Base-by-base conservation (phyloP, 2,797 vertebrate genomes). In the Amazona finschi region DNA sequence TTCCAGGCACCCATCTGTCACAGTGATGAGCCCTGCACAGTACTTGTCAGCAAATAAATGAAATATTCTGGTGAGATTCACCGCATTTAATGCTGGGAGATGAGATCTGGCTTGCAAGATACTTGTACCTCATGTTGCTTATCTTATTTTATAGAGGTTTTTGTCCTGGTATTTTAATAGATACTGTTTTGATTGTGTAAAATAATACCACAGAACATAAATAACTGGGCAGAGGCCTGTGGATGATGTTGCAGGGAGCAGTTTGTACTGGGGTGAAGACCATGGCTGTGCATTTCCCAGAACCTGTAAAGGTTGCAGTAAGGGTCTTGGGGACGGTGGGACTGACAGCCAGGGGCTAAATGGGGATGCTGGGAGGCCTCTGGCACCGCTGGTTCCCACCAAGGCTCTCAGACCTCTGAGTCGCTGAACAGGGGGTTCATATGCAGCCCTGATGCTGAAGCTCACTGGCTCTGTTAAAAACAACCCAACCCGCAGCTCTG, bases 41-140 rank as follows among this genome's bases (percentile, higher is more conserved):
- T 77, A 66, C 91, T 94, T 97, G 93, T 96, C 95, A 97, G 96
- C 96, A 96, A 94, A 90, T 94, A 96, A 89, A 95, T 95, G 93
- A 88, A 95, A 95, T 87, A 92, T 89, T 95, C 93, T 73, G 60
- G 88, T 87, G 89, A 96, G 65, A 85, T 86, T 94, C 91, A 15
- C 57, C 4, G 70, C 64, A 22, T 89, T 89, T 93, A 85, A 81
- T 81, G 44, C 88, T 53, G 72, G n/a, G 90, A 95, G 81, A 93
- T 92, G 95, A 61, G 91, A 91, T 92, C 84, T 93, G 87, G 70
- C 83, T 88, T 52, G 73, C 0, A 1, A 93, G 75, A 81, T 93
- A 55, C 85, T 86, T 81, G 30, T 27, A 85, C 64, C 44, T 95
- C 85, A 70, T 36, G 20, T 69, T 49, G 46, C 74, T 88, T 92